These are phyloP conservation scores for Ceramica pisi DNA, from an alignment of 2,888 invertebrate species.

Conservation along the genomic window DNA sequence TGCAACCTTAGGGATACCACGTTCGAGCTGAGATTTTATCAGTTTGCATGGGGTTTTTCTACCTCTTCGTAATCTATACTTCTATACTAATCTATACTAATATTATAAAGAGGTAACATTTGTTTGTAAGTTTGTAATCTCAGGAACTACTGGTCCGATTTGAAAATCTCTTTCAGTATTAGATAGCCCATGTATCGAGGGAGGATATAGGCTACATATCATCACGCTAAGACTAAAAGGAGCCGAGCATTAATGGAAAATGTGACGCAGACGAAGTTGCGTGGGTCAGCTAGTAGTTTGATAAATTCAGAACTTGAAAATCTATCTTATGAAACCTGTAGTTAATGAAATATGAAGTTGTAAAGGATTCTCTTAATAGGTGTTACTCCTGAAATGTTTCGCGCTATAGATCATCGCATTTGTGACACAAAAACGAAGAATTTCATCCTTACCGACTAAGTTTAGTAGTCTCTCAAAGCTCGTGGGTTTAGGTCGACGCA, in stretches of 20 bases:
- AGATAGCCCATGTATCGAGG: too few relatives aligned
- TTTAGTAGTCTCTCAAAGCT: neutral
- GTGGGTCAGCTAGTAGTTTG: too few relatives aligned
- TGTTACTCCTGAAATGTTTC: neutral
- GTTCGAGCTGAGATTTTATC: conserved; percentile 35
- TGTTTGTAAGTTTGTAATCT: too few relatives aligned
- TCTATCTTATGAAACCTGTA: neutral
- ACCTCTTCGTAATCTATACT: neutral
- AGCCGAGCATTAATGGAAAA: too few relatives aligned
- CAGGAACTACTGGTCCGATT: too few relatives aligned
- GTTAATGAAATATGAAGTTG: neutral
- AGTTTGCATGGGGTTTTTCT: neutral
- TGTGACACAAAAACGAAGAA: neutral
- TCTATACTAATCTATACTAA: too few relatives aligned
- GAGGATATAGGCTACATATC: too few relatives aligned
- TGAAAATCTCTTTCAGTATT: too few relatives aligned
- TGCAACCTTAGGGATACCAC: conserved; percentile 37
- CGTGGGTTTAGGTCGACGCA: neutral
- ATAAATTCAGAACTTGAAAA: neutral
- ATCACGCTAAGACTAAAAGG: too few relatives aligned
- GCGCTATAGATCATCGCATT: neutral
- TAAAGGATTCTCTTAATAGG: neutral
- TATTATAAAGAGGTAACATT: too few relatives aligned
- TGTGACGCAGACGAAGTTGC: too few relatives aligned
- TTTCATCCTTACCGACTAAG: neutral